Evolutionary conservation across 2,888 invertebrate species (phyloP), one percentile per base, ranked within the genome.

Genomic region (Chalcis sispes): DNA sequence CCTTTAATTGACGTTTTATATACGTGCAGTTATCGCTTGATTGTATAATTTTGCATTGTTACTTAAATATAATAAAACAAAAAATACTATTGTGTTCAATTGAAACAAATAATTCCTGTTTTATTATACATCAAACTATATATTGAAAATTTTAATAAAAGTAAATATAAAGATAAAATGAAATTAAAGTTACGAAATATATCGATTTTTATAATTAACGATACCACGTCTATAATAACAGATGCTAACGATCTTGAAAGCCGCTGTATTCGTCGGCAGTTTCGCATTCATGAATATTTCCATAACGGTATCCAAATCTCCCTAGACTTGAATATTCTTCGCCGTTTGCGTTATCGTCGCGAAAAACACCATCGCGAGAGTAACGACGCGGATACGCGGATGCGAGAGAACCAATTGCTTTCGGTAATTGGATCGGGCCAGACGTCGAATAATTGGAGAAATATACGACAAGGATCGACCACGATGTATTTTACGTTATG

Each of bases 231-330:
- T 79, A 25, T 82, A 72, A 48, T 80, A 80, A 58, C 81, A 80
- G 58, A 80, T 71, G 20, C 79, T 72, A 1, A 80, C 46, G 1
- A 82, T 50, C 67, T 84, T 84, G 56, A 82, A 48, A 5, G 80
- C 36, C 0, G 81, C 81, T 8, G 80, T 81, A 0, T 77, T 77
- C 5, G 80, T 62, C 0, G 83, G 80, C 5, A 83, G 76, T 32
- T 81, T 80, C 8, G 81, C 80, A 18, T 54, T 75, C 23, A 80
- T 78, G 3, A 83, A 72, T 64, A 81, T 82, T 20, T 82, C 82
- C 7, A 80, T 80, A 0, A 80, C 73, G 46, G 72, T 56, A 23
- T 81, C 79, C 1, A 82, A 25, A 50, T 84, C 67, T 0, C 80
- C 81, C 81, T 81, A 82, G 36, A 81, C 74, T 25, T 81, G 74